A percentile compares a stretch with the other conserved stretches of the same genome.
These are phyloP conservation scores for Crematogaster levior DNA, from an alignment of 2,888 invertebrate species.

Conservation along the genomic window DNA sequence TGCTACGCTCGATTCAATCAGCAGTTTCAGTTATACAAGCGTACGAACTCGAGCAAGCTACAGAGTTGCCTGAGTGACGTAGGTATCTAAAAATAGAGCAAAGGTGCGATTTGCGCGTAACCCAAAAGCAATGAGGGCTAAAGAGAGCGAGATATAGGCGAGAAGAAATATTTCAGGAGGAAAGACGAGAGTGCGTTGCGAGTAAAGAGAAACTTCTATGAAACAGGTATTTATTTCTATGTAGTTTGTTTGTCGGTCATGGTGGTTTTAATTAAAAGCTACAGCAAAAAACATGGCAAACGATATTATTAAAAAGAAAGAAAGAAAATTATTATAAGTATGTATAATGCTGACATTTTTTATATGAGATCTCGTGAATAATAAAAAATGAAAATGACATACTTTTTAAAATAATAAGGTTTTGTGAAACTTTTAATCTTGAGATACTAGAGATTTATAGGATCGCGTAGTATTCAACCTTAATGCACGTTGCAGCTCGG, in stretches of 20 bases:
- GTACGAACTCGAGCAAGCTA: conserved; percentile 54
- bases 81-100: conserved; percentile 69
- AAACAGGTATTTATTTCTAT: neutral
- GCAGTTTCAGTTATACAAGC: conserved; percentile 38
- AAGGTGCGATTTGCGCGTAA: conserved; percentile 37
- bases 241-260: neutral
- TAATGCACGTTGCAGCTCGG: neutral
- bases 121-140: conserved; percentile 39
- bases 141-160: conserved; percentile 24
- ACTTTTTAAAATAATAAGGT: neutral
- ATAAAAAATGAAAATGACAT: neutral
- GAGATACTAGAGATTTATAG: neutral
- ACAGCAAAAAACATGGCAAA: neutral
- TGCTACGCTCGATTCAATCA: conserved; percentile 64
- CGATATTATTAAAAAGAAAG: neutral
- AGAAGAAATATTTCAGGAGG: neutral
- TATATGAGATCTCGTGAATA: neutral
- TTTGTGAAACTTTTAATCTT: neutral
- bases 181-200: neutral
- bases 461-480: neutral
- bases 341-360: neutral
- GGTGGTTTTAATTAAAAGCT: neutral
- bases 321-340: neutral
- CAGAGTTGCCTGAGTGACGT: conserved; percentile 66
- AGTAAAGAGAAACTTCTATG: neutral